phyloP scores from a whole-genome alignment of 2,888 invertebrate species.

The Sarcophaga carnaria region DNA sequence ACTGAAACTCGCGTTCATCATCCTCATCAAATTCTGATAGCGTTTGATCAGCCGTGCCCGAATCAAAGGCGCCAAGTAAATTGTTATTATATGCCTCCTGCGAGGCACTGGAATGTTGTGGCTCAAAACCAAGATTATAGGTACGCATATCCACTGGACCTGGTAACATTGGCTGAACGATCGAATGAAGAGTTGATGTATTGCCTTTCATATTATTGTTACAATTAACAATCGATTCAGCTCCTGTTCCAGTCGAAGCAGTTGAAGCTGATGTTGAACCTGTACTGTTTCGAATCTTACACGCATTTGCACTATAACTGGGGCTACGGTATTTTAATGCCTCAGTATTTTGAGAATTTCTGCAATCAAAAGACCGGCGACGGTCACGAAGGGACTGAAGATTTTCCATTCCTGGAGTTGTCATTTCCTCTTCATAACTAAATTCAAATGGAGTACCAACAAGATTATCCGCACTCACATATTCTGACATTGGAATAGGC shows the following conservation, averaged over 20 bases:
- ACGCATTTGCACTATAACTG: constrained; percentile 72
- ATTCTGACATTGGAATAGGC: constrained; percentile 78
- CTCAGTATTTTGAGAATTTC: constrained; percentile 74
- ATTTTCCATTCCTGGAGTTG: constrained; percentile 89
- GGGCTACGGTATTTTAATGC: constrained; percentile 75
- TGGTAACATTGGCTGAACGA: constrained; percentile 89
- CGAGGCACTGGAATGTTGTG: constrained; percentile 82
- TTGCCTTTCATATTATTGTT: constrained; percentile 68
- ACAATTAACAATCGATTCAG: constrained; percentile 69
- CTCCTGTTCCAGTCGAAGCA: constrained; percentile 58
- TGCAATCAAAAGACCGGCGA: constrained; percentile 88
- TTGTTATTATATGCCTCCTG: constrained; percentile 85
- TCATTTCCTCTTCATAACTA: constrained; percentile 92
- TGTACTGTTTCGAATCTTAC: constrained; percentile 75
- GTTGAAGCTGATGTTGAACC: constrained; percentile 67
- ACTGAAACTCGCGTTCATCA: constrained; percentile 89
- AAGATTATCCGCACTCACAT: constrained; percentile 87
- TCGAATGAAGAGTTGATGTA: constrained; percentile 82
- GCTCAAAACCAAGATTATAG: constrained; percentile 85
- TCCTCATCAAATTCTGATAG: constrained; percentile 90
- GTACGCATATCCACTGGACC: constrained; percentile 96
- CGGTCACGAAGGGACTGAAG: constrained; percentile 91
- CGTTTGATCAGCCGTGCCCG: constrained; percentile 87
- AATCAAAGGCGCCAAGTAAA: constrained; percentile 86
- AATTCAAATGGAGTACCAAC: constrained; percentile 94